Conservation (phyloP, 2,113 vertebrate genomes). For the Cyphomyrus discorhynchus region DNA sequence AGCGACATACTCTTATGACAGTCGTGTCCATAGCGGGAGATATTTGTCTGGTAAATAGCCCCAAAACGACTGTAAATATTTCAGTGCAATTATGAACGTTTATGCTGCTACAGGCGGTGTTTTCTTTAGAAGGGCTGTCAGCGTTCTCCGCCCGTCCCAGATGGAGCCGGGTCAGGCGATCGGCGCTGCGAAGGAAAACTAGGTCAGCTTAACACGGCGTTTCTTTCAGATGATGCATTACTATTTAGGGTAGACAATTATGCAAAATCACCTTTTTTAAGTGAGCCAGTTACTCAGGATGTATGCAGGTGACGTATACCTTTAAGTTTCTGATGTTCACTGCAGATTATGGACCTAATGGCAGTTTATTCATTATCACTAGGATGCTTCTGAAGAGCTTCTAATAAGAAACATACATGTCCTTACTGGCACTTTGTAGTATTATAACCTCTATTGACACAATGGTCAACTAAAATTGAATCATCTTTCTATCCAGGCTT, state of each 20-base stretch:
- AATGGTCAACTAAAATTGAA: background rate
- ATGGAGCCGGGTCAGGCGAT: background rate
- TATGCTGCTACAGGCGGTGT: background rate
- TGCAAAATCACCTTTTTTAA: background rate
- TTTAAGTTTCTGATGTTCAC: background rate
- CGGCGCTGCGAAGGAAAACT: background rate
- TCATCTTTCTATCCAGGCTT: background rate
- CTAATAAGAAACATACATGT: background rate
- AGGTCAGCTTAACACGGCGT: slow-evolving; percentile 4
- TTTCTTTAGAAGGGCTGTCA: background rate
- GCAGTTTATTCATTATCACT: background rate
- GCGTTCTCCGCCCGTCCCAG: background rate
- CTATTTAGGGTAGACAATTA: background rate
- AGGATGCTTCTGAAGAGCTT: background rate
- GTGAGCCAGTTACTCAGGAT: background rate
- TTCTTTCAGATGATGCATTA: slow-evolving; percentile 8
- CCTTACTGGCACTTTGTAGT: background rate
- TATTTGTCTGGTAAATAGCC: slow-evolving; percentile 9
- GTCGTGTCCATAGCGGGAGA: background rate
- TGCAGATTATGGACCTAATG: background rate
- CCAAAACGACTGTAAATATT: background rate
- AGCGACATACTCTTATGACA: background rate
- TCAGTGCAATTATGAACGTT: background rate
- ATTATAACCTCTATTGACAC: background rate
- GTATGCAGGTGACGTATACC: background rate